Conservation (phyloP, 2,113 vertebrate genomes). For the Paraplagusia blochii region DNA sequence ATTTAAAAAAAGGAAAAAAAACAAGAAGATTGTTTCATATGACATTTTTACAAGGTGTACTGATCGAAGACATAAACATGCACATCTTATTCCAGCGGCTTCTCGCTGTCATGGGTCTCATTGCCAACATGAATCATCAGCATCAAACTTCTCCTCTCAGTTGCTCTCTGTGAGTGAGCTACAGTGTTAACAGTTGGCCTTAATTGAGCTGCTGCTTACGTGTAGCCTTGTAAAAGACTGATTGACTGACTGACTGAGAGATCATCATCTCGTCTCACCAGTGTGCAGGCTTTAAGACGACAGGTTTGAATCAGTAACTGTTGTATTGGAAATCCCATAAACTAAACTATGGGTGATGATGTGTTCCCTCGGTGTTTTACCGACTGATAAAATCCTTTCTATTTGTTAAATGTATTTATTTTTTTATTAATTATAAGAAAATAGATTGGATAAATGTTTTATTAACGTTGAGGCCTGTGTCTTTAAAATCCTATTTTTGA, state of each 20-base stretch:
- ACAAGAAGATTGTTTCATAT: conserved; percentile 67
- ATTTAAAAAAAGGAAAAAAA: conserved; percentile 20
- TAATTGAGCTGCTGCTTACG: conserved; percentile 34
- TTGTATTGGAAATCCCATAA: conserved; percentile 60
- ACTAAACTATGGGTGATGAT: conserved; percentile 47
- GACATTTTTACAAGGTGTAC: conserved; percentile 71
- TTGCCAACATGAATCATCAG: conserved; percentile 78
- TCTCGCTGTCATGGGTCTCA: conserved; percentile 58
- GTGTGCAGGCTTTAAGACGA: conserved; percentile 47
- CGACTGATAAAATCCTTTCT: conserved; percentile 64
- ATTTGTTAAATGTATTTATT: conserved; percentile 79
- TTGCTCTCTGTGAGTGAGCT: conserved; percentile 45
- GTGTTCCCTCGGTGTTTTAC: conserved; percentile 53
- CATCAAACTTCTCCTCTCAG: conserved; percentile 70
- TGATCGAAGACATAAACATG: conserved; percentile 55
- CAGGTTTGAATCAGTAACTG: conserved; percentile 31
- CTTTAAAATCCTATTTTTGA: conserved; percentile 57
- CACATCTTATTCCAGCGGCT: conserved; percentile 45
- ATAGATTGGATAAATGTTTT: conserved; percentile 63
- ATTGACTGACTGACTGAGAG: conserved; percentile 31
- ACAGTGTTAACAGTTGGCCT: conserved; percentile 48
- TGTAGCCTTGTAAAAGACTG: conserved; percentile 34
- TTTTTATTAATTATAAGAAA: conserved; percentile 73
- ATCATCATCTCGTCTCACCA: conserved; percentile 2
- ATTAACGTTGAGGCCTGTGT: conserved; percentile 63